Conservation (phyloP, 2,113 vertebrate species). For the zebrafish (Danio rerio) region GRCz12tu NC_133185.1:29824501-29825000, state of each 20-base stretch:
- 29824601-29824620: background rate
- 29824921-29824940: background rate
- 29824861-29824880: background rate
- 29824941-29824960: background rate
- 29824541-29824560: background rate
- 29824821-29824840: background rate
- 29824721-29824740: background rate
- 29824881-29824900: background rate
- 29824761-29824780: background rate
- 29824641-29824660: background rate
- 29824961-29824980: background rate
- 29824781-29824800: background rate
- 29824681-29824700: background rate
- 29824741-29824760: background rate
- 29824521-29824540: constrained; percentile 2
- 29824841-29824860: background rate
- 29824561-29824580: background rate
- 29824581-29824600: background rate
- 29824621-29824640: background rate
- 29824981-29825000: no score
- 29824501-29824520: constrained; percentile 1
- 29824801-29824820: background rate
- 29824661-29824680: constrained; percentile 7
- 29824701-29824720: background rate
- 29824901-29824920: background rate